Evolutionary conservation across 2,113 vertebrate species (phyloP).

Genomic region (Halichoerus grypus): DNA sequence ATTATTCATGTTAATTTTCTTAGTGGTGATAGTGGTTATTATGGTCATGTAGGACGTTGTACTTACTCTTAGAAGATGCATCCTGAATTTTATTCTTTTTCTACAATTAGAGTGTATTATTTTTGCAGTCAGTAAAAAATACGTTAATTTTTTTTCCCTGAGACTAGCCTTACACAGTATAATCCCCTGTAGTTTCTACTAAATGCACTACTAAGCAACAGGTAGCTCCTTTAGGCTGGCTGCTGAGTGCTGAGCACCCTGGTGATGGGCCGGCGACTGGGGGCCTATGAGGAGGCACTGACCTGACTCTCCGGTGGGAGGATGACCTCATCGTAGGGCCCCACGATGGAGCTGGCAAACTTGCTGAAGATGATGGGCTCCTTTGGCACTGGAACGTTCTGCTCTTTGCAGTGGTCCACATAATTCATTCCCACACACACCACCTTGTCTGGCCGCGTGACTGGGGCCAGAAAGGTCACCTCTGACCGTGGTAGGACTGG

Average conservation of each 20-base stretch:
- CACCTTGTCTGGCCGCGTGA: constrained; percentile 93
- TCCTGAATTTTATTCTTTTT: constrained; percentile 25
- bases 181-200: neutral
- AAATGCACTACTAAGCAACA: neutral
- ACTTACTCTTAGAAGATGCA: neutral
- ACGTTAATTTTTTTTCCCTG: neutral
- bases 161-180: neutral
- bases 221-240: neutral
- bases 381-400: constrained; percentile 89
- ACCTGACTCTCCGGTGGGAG: constrained; percentile 92
- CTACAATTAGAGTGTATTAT: neutral
- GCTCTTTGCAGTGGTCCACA: constrained; percentile 95
- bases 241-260: neutral
- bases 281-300: neutral
- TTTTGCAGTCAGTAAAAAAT: constrained; percentile 29
- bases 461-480: constrained; percentile 90
- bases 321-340: constrained; percentile 92
- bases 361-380: constrained; percentile 98
- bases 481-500: constrained; percentile 85
- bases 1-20: neutral
- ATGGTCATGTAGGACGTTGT: neutral
- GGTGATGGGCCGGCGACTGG: neutral
- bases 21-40: neutral
- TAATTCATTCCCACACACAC: constrained; percentile 98
- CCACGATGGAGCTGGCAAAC: constrained; percentile 93